These are phyloP conservation scores for Globia sparganii DNA, from an alignment of 2,888 invertebrate species.

Conservation along the genomic window DNA sequence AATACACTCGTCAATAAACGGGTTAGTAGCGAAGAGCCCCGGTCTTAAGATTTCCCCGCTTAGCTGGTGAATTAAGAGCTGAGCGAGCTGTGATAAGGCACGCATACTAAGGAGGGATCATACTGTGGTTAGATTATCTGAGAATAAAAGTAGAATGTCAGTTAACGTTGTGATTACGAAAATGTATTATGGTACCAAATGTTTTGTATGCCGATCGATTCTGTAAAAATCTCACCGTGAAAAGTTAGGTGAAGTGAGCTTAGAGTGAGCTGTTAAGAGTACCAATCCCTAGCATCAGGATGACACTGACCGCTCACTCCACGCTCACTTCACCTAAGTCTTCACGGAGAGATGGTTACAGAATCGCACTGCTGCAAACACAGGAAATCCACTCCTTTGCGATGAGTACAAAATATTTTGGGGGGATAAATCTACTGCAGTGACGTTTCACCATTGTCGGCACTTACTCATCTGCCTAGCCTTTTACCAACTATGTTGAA, in stretches of 20 bases:
- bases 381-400: background rate
- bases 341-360: too few relatives aligned
- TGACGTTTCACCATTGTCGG: background rate
- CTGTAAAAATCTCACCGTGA: too few relatives aligned
- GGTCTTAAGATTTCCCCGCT: slow-evolving; percentile 14
- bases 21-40: slow-evolving; percentile 7
- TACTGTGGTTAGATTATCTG: background rate
- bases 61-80: slow-evolving; percentile 34
- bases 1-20: slow-evolving; percentile 14
- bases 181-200: background rate
- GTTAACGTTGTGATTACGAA: background rate
- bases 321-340: too few relatives aligned
- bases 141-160: background rate
- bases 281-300: too few relatives aligned
- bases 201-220: too few relatives aligned
- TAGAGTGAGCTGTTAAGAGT: too few relatives aligned
- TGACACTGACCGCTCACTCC: too few relatives aligned
- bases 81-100: slow-evolving; percentile 21
- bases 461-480: too few relatives aligned
- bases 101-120: slow-evolving; percentile 26
- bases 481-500: too few relatives aligned
- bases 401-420: background rate
- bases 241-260: too few relatives aligned
- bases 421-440: too few relatives aligned
- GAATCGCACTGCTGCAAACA: too few relatives aligned